Base-by-base conservation (phyloP, 2,113 vertebrate genomes). In the Charina bottae region DNA sequence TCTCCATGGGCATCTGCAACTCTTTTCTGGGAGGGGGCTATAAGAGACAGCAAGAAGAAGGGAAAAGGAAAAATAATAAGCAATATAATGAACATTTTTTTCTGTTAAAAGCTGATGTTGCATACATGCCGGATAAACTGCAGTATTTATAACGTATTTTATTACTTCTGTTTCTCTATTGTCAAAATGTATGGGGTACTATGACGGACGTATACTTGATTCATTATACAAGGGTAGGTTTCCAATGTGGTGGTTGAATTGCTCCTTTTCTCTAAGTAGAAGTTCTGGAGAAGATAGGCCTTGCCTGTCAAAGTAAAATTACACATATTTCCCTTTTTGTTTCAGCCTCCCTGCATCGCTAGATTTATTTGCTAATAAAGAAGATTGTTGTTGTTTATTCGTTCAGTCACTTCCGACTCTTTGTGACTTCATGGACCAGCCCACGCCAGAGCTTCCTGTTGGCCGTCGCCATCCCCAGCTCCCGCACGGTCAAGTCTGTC, bases 331-430 rank as follows among this genome's bases (percentile, higher is more conserved):
- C 37, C 15, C 55, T 85, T 88, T 19, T 64, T 85, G n/a, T 19
- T 56, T 58, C 87, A 68, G 15, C 49, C 19, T 84, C 15, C 24
- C 85, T 42, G 60, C 89, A 42, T 46, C 10, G 11, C 85, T 89
- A 85, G 59, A 85, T 92, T 64, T 64, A 92, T 92, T 64, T 89
- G 87, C 33, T 92, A 85, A 83, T 56, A 85, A 85, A 64, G 64
- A 88, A 92, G 87, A 68, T 62, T 56, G n/a, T n/a, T n/a, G n/a
- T n/a, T n/a, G n/a, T n/a, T n/a, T n/a, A n/a, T n/a, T n/a, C n/a
- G n/a, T n/a, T n/a, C n/a, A n/a, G n/a, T n/a, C n/a, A n/a, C n/a
- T n/a, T n/a, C n/a, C n/a, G n/a, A n/a, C n/a, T n/a, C n/a, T n/a
- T n/a, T n/a, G n/a, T n/a, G n/a, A n/a, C n/a, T n/a, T n/a, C n/a